A percentile compares a stretch with the other conserved stretches of the same genome.
These are phyloP conservation scores for Drosophila ohnishii DNA, from an alignment of 1,140 invertebrate genomes.

Conservation along the genomic window DNA sequence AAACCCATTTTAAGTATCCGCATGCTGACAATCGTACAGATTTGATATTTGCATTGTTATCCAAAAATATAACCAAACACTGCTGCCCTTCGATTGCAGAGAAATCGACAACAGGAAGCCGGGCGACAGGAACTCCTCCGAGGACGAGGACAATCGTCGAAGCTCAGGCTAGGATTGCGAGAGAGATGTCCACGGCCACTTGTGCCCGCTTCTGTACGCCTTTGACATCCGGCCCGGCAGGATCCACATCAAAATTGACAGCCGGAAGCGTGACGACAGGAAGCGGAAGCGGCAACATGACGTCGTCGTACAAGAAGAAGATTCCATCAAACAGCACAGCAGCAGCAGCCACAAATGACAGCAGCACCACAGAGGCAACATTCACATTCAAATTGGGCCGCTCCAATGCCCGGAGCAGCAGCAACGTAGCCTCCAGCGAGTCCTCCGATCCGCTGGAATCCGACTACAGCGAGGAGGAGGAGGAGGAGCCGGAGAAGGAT, in stretches of 20 bases:
- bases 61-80: constrained; percentile 24
- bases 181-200: constrained; percentile 68
- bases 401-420: constrained; percentile 33
- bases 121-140: constrained; percentile 18
- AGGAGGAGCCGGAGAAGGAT: constrained; percentile 44
- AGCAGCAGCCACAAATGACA: constrained; percentile 54
- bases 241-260: constrained; percentile 65
- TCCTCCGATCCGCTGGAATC: constrained; percentile 81
- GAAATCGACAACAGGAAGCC: constrained; percentile 26
- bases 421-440: constrained; percentile 70
- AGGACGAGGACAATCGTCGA: constrained; percentile 19
- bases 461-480: constrained; percentile 75
- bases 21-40: no score
- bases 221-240: constrained; percentile 50
- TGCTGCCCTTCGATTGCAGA: constrained; percentile 24
- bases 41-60: constrained; percentile 10
- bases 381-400: constrained; percentile 76
- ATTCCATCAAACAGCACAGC: constrained; percentile 53
- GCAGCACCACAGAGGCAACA: constrained; percentile 70
- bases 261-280: constrained; percentile 58
- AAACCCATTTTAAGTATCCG: neutral
- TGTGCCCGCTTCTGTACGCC: constrained; percentile 69
- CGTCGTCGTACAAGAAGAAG: constrained; percentile 59
- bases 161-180: constrained; percentile 23
- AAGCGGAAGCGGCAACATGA: constrained; percentile 62